Evolutionary conservation across 2,888 invertebrate species (phyloP), one percentile per base, ranked within the genome.

Genomic region (Tuberolachnus salignus): DNA sequence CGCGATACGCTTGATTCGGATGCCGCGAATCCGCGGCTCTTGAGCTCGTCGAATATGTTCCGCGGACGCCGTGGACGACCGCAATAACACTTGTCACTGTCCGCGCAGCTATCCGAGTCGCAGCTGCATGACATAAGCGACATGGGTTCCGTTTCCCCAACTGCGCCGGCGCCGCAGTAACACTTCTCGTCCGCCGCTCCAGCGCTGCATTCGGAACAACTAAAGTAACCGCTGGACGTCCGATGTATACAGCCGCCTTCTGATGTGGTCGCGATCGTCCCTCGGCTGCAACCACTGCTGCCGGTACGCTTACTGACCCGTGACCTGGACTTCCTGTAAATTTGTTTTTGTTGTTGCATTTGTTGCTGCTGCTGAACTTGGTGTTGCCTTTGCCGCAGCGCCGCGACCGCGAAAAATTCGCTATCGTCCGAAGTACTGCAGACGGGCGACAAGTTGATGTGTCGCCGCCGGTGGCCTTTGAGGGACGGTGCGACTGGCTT

Each of bases 41-140:
- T 86, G 14, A 88, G 84, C 82, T 88, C 88, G 81, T 88, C 88
- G 80, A 88, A 84, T 71, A 88, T 57, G 14, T 82, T 81, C 10
- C 81, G 81, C 66, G 83, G 51, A 0, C 84, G 70, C 83, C 82
- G 10, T 84, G 83, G 64, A 34, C 81, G 81, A 26, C 81, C 81
- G 84, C 95, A 95, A 84, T 95, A 95, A 84, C 95, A 95, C 85
- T 94, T 94, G 85, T 94, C 94, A 83, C 92, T 92, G 82, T 93
- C 94, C 0, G 92, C 90, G 84, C 95, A 95, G 83, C 93, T 94
- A 85, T 95, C 94, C 0, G 94, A 93, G 83, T 93, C 93, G 84
- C 92, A 93, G 19, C 91, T 92, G 83, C 94, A 95, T 59, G 82
- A 71, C 49, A 69, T 51, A 49, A 69, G 21, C 10, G 81, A 80